Base-by-base conservation (phyloP, 2,888 invertebrate genomes). In the Gymnoscelis rufifasciata region DNA sequence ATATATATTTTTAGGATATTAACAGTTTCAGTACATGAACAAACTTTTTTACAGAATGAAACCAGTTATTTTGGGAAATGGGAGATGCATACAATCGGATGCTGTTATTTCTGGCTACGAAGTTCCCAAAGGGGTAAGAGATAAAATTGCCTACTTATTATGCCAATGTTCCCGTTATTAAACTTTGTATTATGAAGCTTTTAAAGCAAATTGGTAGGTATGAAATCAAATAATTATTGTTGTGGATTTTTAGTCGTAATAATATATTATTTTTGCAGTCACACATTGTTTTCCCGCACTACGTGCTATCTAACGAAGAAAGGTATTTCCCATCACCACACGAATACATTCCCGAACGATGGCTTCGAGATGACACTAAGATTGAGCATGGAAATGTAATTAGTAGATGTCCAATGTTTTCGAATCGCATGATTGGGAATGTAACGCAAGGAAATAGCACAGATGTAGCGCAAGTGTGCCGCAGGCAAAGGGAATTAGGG, bases 41-140 rank as follows among this genome's bases (percentile, higher is more conserved):
- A 19, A 19, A 3, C 2, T 19, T 2, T 19, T 19, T 19, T 3
- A 40, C 70, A 94, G 95, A 68, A 92, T 95, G 78, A 93, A 93
- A 74, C 95, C 95, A 6, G 94, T 95, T 10, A 94, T 94, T 54
- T 91, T 94, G 65, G 95, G 95, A 28, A 94, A 95, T 62, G 93
- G 94, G 3, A 89, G 95, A 58, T 93, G 92, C 66, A 89, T 94
- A 40, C 93, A 94, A 73, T 90, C 92, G 6, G 93, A 95, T 74
- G 87, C 94, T 1, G 88, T 93, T 7, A 91, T 95, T 64, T 91
- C 92, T 47, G 95, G 95, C 51, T 95, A 93, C 68, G 87, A 91
- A 68, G 91, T 96, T 52, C 95, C 95, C 8, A 94, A 94, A 83
- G 95, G 95, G 77, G 94, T 95, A 89, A 89, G 89, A 36, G 1